Percentiles rank a stretch among this genome's conserved stretches.
These are phyloP conservation scores for Eubucco bourcierii DNA, from an alignment of 2,113 vertebrate species.

Conservation along the genomic window DNA sequence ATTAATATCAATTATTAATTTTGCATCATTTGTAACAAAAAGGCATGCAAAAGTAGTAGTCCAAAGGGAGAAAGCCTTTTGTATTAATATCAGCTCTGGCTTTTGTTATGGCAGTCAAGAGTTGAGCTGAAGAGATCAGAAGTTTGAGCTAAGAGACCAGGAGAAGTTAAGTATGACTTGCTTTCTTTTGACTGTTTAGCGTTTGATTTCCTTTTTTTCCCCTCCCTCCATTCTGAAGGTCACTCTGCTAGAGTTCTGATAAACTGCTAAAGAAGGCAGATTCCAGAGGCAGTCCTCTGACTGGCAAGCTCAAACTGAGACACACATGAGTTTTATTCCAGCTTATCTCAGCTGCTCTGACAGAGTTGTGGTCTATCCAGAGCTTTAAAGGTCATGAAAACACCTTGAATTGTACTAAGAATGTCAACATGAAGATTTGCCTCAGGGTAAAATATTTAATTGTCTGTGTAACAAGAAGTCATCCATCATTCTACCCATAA, in stretches of 20 bases:
- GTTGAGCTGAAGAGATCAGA: not conserved
- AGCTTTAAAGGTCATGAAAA: conserved; percentile 5
- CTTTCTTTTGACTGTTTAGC: not conserved
- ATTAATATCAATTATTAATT: too few species aligned
- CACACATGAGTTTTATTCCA: not conserved
- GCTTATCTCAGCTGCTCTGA: conserved; percentile 2
- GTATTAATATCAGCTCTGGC: not conserved
- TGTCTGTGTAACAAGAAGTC: not conserved
- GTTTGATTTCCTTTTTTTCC: not conserved
- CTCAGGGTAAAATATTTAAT: conserved; percentile 34
- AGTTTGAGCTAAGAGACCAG: not conserved
- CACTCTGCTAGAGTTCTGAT: conserved; percentile 14
- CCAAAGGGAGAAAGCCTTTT: not conserved
- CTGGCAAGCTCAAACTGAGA: not conserved
- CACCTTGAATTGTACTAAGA: conserved; percentile 3
- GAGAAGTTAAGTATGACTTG: not conserved
- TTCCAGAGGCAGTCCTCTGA: conserved; percentile 12
- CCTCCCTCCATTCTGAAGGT: not conserved
- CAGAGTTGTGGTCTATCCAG: not conserved
- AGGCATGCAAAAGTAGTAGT: not conserved
- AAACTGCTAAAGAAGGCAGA: not conserved
- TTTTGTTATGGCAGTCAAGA: not conserved
- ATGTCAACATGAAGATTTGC: not conserved
- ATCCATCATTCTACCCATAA: not conserved
- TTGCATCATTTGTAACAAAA: not conserved